Evolutionary conservation across 2,797 vertebrate species (phyloP), one percentile per base, ranked within the genome.

Genomic region (Trematomus bernacchii): DNA sequence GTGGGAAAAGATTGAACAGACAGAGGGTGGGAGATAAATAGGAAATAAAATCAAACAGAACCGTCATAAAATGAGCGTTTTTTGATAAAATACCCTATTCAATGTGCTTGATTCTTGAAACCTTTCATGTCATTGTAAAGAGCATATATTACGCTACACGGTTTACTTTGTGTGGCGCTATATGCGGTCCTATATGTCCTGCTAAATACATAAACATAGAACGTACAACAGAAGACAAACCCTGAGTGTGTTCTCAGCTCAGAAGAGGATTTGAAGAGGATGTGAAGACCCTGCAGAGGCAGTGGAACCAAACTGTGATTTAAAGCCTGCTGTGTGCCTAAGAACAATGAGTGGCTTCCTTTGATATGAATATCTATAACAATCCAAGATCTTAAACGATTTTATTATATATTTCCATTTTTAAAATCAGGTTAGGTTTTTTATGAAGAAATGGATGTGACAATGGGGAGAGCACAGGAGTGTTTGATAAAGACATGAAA

Each of bases 221-320:
- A 46, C 3, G 0, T 30, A 65, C 23, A 43, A 16, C 12, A 37
- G 44, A 71, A 30, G 64, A 53, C 27, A 54, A 63, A 51, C 9
- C 44, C 53, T 46, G 18, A 33, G 11, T 42, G 44, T 46, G 37
- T 65, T 84, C 53, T 73, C 43, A 21, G 48, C 70, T 77, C 23
- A 62, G 59, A 60, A 23, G 27, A 33, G 16, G 30, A 66, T 69
- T 40, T 74, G 54, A 74, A 55, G 44, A 50, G 40, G 53, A 61
- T 66, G 40, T 75, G 54, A 64, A 64, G 40, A 43, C 14, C 7
- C 10, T 16, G 27, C 11, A n/a, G n/a, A 73, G 12, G 16, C 13
- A 54, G 21, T 60, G 53, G 40, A 79, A 64, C 58, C 73, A n/a
- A 70, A 21, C 73, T 80, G 76, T 70, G 84, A 84, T 75, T 30